phyloP scores from a whole-genome alignment of 23 tunicate species.

The Trididemnum miniatum region DNA sequence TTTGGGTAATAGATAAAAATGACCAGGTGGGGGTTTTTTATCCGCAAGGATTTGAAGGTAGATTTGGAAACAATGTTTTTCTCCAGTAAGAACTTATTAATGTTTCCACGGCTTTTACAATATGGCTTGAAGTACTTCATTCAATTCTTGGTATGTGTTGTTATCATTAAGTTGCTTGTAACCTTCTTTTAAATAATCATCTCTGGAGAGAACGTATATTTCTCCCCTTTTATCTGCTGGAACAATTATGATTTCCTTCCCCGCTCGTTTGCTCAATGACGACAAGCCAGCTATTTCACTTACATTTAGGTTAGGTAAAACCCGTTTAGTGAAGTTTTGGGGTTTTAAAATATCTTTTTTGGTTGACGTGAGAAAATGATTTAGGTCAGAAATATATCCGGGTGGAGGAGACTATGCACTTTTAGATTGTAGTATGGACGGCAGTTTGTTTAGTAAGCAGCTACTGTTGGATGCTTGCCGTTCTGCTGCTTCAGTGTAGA shows the following conservation, averaged over 20 bases:
- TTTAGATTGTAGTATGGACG: too few relatives aligned
- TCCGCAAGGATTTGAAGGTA: too few relatives aligned
- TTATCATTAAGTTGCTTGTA: not conserved
- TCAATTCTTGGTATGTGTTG: not conserved
- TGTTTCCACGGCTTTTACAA: too few relatives aligned
- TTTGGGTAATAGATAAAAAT: slow-evolving; percentile 9
- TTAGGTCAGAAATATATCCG: not conserved
- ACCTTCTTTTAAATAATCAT: not conserved
- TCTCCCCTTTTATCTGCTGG: slow-evolving; percentile 21
- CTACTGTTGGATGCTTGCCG: too few relatives aligned
- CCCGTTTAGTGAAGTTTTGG: not conserved
- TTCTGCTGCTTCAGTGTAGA: too few relatives aligned
- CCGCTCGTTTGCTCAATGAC: not conserved
- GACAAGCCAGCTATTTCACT: not conserved
- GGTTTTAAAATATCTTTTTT: not conserved
- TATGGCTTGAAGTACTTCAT: too few relatives aligned
- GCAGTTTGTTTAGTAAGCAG: not conserved
- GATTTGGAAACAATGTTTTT: too few relatives aligned
- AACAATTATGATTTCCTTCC: not conserved
- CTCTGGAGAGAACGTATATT: not conserved
- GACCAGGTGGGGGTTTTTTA: not conserved
- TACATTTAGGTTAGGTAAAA: not conserved
- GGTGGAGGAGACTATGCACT: not conserved
- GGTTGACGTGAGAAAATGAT: not conserved
- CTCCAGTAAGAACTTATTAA: too few relatives aligned